Base-by-base conservation (phyloP, 2,888 invertebrate genomes). In the Amblyjoppa fuscipennis region DNA sequence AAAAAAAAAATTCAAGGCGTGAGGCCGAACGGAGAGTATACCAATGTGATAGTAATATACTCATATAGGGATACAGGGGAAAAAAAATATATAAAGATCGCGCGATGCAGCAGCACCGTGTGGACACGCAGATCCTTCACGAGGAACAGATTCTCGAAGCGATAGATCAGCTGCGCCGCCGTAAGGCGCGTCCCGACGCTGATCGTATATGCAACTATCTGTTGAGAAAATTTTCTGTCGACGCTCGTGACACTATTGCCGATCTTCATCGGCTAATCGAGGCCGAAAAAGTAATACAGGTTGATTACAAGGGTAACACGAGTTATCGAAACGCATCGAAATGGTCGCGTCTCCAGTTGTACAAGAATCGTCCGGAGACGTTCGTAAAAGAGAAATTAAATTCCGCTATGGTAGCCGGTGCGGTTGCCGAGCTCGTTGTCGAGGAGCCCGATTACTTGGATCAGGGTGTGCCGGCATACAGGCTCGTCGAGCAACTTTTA, bases 241-340 rank as follows among this genome's bases (percentile, higher is more conserved):
- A 96, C 91, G 96, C 96, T 69, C 95, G 95, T 87, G 97, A 96
- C 88, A 96, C 97, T 25, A 96, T 96, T 92, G 95, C 96, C 84
- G 97, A 97, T 94, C 95, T 98, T 53, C 97, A 97, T 93, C 96
- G 96, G 93, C 96, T 98, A 91, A 96, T 97, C 16, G 96, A 96
- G 90, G 96, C 96, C 84, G 97, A 96, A 92, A 96, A 96, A 90
- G 96, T 98, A 79, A 96, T 97, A 88, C 97, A 97, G 95, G 98
- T 98, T 45, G 97, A 97, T 92, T 98, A 98, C 94, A 98, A 98
- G 94, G 98, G 98, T 91, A 97, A 96, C 94, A 97, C 97, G 89
- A 97, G 97, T 95, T 98, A 98, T 93, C 95, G 98, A 90, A 97
- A 97, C 95, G 97, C 97, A 70, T 96, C 97, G 74, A 97, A 96